Percentiles rank a stretch among this genome's conserved stretches.
phyloP scores from a whole-genome alignment of 2,888 invertebrate genomes.

The Heliconius erato region DNA sequence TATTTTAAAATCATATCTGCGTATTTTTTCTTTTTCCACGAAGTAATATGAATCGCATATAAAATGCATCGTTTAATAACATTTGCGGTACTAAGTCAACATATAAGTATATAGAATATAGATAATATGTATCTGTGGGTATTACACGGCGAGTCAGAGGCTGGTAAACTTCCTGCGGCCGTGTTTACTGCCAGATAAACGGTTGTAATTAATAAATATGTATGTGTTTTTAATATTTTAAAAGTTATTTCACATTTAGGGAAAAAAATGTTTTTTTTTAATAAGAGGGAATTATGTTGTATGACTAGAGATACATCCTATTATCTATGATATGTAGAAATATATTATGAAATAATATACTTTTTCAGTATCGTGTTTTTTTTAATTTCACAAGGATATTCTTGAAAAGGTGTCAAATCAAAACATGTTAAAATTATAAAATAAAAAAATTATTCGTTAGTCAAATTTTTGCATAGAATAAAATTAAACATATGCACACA shows the following conservation, averaged over 20 bases:
- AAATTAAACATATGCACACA: not conserved
- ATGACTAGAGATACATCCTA: not conserved
- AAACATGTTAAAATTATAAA: too few relatives aligned
- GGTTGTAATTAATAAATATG: conserved; percentile 26
- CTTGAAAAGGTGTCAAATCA: not conserved
- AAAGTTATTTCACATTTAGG: too few relatives aligned
- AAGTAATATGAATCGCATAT: not conserved
- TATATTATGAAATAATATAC: not conserved
- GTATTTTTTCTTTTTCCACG: not conserved
- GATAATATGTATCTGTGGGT: conserved; percentile 74
- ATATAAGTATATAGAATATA: conserved; percentile 60
- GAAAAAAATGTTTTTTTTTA: not conserved
- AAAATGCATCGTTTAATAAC: conserved; percentile 57
- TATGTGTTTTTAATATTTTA: not conserved
- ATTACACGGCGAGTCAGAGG: conserved; percentile 59
- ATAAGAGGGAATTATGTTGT: not conserved
- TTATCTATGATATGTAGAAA: not conserved
- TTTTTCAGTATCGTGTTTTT: not conserved
- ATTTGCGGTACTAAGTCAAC: conserved; percentile 59
- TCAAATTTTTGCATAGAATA: not conserved
- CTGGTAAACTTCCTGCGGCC: conserved; percentile 65
- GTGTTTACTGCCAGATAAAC: conserved; percentile 57
- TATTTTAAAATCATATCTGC: too few relatives aligned
- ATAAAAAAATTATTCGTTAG: too few relatives aligned
- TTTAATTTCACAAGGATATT: not conserved